phyloP scores from a whole-genome alignment of 2,113 vertebrate genomes.

The Asarcornis scutulata region DNA sequence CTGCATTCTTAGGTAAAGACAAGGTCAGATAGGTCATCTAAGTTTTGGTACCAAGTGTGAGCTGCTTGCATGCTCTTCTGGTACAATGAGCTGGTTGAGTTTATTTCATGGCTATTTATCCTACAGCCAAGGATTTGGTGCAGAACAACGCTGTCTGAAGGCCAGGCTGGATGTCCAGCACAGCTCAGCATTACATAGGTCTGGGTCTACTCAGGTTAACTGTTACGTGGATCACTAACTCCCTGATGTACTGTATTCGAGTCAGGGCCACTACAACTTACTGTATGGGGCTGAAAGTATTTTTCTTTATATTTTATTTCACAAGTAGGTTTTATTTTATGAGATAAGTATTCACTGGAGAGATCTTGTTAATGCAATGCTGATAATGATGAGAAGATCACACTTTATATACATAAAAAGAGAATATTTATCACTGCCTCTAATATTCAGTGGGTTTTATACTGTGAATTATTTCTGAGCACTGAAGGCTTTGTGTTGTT shows the following conservation, averaged over 20 bases:
- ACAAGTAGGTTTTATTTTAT: not conserved
- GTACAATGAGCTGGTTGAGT: no score
- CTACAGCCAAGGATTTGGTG: not conserved
- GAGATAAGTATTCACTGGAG: not conserved
- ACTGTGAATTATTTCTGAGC: not conserved
- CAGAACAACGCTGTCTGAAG: not conserved
- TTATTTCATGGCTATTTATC: not conserved
- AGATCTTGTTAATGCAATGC: not conserved
- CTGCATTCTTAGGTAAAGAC: not conserved
- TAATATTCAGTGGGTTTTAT: not conserved
- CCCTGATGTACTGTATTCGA: not conserved
- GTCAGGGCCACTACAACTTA: not conserved
- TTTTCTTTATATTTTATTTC: not conserved
- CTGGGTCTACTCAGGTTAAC: not conserved
- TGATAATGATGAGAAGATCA: not conserved
- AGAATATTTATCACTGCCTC: not conserved
- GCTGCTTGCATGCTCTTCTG: not conserved
- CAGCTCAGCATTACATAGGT: no score
- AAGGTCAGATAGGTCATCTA: accelerated
- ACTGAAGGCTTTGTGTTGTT: not conserved
- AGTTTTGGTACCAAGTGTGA: not conserved
- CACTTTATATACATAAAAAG: not conserved
- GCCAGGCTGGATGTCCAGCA: not conserved
- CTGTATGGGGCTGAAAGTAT: not conserved
- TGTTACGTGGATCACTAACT: not conserved